Evolutionary conservation across 2,113 vertebrate genomes (phyloP), one percentile per base, ranked within the genome.

Genomic region (Tichodroma muraria): DNA sequence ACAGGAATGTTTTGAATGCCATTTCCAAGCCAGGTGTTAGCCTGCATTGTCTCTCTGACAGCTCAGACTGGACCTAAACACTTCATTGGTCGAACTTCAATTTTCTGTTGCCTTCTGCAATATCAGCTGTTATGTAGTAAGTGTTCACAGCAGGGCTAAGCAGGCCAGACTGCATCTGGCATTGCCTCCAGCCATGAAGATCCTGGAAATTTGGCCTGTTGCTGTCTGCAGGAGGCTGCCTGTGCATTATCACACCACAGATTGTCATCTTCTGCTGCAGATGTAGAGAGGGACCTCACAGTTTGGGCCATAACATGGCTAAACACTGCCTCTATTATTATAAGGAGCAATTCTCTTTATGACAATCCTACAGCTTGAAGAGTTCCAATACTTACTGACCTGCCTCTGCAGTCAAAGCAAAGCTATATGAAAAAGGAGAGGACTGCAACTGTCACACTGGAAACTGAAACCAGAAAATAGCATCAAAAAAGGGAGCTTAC

Each of bases 351-450:
- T 60, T 89, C 28, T 82, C 44, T 85, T 75, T 35, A 65, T 68
- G 57, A 16, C 57, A 82, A 5, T 31, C 10, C 33, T 30, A 69
- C 49, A 80, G 28, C 45, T 40, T 60, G 42, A 78, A 87, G 33
- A 53, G 56, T 56, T 68, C 49, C 22, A 33, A 31, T n/a, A 59
- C 47, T 38, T 14, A 25, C 23, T 40, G 70, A 40, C 25, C 38
- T 81, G 52, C 19, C 28, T 27, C 37, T 6, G 7, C 0, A 2
- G 40, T 35, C 44, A 59, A 63, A 65, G 69, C 60, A 52, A 52
- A 60, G 49, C 24, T 35, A 1, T 4, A 3, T 0, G 0, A 50
- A 70, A 42, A 59, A 35, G 0, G 5, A 76, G 27, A 27, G 25
- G 44, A 37, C 31, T 10, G 21, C 0, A 31, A 27, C 18, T 30